Evolutionary conservation across 1,140 invertebrate species (phyloP).

Genomic region (Drosophila burlai): DNA sequence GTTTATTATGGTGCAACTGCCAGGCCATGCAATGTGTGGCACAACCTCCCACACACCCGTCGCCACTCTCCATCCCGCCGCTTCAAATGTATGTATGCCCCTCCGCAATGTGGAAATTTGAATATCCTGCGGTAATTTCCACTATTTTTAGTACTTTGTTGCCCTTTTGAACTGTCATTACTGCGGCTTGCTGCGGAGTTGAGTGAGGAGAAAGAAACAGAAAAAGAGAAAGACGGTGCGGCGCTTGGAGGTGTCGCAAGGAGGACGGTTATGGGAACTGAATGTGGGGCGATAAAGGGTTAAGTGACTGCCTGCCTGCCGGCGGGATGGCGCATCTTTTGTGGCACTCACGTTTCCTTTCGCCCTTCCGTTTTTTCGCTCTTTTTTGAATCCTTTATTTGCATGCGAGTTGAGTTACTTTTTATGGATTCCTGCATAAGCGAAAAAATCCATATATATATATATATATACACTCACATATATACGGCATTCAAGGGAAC

Average conservation of each 20-base stretch:
- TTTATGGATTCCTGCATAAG: constrained; percentile 61
- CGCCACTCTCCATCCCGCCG: neutral
- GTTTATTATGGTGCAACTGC: constrained; percentile 73
- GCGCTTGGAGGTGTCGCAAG: constrained; percentile 11
- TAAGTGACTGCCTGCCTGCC: constrained; percentile 64
- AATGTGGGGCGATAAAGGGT: constrained; percentile 33
- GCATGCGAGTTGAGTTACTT: constrained; percentile 59
- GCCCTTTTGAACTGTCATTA: constrained; percentile 83
- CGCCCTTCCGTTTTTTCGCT: constrained; percentile 21
- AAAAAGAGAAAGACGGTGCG: neutral
- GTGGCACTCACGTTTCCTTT: constrained; percentile 44
- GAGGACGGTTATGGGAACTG: neutral
- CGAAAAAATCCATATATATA: constrained; percentile 20
- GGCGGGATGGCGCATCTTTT: constrained; percentile 63
- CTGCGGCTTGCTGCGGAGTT: constrained; percentile 43
- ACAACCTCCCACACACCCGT: constrained; percentile 7
- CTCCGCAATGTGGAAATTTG: constrained; percentile 77
- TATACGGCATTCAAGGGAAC: constrained; percentile 13
- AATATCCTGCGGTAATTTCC: constrained; percentile 84
- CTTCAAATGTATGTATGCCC: constrained; percentile 21
- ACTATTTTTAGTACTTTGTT: constrained; percentile 84
- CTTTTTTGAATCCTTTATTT: constrained; percentile 56
- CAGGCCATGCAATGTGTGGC: constrained; percentile 60
- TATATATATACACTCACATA: neutral
- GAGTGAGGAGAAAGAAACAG: constrained; percentile 8